Evolutionary conservation across 2,888 invertebrate genomes (phyloP).

Genomic region (Alcis repandata): DNA sequence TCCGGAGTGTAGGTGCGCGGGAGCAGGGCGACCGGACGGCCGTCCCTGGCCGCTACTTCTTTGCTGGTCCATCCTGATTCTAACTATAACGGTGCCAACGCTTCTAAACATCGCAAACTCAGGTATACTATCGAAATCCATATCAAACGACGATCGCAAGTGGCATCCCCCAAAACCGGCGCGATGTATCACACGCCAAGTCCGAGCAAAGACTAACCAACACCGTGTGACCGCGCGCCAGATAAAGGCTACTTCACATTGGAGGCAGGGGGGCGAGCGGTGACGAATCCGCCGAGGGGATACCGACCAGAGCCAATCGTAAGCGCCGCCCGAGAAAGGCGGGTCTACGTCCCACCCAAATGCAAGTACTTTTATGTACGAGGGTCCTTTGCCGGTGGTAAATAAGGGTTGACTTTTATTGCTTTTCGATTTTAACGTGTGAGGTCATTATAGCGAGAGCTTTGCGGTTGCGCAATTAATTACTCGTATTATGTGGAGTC

Average conservation of each 20-base stretch:
- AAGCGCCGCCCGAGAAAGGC: constrained; percentile 63
- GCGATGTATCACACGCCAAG: constrained; percentile 79
- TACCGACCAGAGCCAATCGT: constrained; percentile 67
- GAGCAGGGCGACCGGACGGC: constrained; percentile 55
- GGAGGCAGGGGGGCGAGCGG: constrained; percentile 67
- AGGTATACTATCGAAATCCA: constrained; percentile 78
- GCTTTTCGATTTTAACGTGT: constrained; percentile 49
- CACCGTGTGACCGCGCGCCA: constrained; percentile 77
- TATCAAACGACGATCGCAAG: constrained; percentile 69
- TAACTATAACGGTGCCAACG: constrained; percentile 76
- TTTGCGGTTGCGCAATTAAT: constrained; percentile 20
- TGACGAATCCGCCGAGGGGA: constrained; percentile 70
- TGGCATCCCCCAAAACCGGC: constrained; percentile 75
- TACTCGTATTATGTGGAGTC: neutral
- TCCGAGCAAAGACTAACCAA: constrained; percentile 82
- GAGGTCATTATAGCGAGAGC: constrained; percentile 35
- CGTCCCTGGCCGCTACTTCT: constrained; percentile 56
- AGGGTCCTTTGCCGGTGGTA: constrained; percentile 59
- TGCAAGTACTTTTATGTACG: constrained; percentile 66
- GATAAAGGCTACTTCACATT: constrained; percentile 75
- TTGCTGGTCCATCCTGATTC: constrained; percentile 72
- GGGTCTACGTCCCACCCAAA: constrained; percentile 68
- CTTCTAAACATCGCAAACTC: constrained; percentile 73
- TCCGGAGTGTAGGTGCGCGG: constrained; percentile 62
- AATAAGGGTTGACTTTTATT: constrained; percentile 67